Evolutionary conservation across 1,140 invertebrate species (phyloP), one percentile per base, ranked within the genome.

Genomic region (Scaptodrosophila lebanonensis): DNA sequence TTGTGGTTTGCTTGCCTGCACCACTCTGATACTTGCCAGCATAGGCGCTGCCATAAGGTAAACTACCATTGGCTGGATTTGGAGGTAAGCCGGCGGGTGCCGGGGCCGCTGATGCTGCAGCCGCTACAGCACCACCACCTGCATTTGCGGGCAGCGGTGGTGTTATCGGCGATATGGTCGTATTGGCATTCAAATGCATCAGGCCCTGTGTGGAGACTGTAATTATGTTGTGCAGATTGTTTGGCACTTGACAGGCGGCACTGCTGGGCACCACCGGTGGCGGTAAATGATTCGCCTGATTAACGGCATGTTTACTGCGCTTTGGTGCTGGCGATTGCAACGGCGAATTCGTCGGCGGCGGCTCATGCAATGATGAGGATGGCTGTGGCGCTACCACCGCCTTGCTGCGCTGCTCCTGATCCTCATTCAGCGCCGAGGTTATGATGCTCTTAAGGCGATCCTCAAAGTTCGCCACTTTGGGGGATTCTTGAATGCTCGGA

Each of bases 401-500:
- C 49, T 79, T 79, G 52, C 90, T 79, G 20, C 90, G 87, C 54
- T 89, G 89, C 50, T 90, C 89, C 53, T 93, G 91, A 85, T 96
- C 94, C 83, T 96, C 95, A 85, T 97, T 96, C 2, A 97, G 86
- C 12, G 95, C 94, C 29, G 93, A 95, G 2, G 95, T 96, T 44
- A 97, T 97, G 40, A 97, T 96, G 85, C 93, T 95, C 86, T 97
- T 96, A 2, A 97, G 88, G n/a, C 95, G 89, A 86, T 97, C 95
- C 84, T 97, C 95, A 83, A 95, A 97, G 86, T 96, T 95, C 13
- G 93, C 92, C 15, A 95, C 93, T 72, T 93, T 91, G 0, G 93
- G 94, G 9, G 94, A 93, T 84, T 95, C 93, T 51, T 90, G 89
- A 11, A 72, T 70, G n/a, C 66, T 52, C 17, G 69, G 52, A 16